Conservation (phyloP, 2,113 vertebrate species). For the Martes martes region DNA sequence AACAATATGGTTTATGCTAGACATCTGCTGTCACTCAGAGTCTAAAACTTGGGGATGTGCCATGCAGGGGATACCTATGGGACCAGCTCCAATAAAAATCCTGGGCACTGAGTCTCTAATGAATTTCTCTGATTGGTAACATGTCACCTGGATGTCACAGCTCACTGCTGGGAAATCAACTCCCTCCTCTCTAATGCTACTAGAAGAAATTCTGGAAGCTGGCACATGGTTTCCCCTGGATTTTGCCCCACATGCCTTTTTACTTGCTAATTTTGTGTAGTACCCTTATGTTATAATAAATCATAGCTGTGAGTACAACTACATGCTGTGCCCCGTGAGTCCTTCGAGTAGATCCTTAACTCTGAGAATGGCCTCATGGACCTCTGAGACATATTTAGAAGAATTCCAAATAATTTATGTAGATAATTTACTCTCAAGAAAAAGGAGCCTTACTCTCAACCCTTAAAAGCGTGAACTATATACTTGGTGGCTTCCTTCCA, state of each 20-base stretch:
- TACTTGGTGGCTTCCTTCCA: neutral
- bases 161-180: neutral
- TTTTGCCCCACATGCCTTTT: neutral
- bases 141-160: neutral
- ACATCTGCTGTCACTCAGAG: neutral
- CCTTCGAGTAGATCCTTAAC: neutral
- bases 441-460: neutral
- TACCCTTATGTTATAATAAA: neutral
- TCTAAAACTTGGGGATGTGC: neutral
- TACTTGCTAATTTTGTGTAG: neutral
- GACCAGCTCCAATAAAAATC: neutral
- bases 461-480: neutral
- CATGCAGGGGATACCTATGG: neutral
- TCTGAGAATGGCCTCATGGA: neutral
- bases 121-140: neutral
- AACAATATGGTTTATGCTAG: neutral
- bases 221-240: neutral
- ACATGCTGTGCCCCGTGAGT: neutral
- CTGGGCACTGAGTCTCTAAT: neutral
- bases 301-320: neutral
- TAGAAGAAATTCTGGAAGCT: neutral
- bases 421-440: neutral
- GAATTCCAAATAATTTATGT: neutral
- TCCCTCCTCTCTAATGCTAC: neutral
- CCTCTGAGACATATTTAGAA: neutral